Percentiles rank a stretch among this genome's conserved stretches.
Conservation (phyloP, 2,113 vertebrate species). For the Synodontis membranacea region DNA sequence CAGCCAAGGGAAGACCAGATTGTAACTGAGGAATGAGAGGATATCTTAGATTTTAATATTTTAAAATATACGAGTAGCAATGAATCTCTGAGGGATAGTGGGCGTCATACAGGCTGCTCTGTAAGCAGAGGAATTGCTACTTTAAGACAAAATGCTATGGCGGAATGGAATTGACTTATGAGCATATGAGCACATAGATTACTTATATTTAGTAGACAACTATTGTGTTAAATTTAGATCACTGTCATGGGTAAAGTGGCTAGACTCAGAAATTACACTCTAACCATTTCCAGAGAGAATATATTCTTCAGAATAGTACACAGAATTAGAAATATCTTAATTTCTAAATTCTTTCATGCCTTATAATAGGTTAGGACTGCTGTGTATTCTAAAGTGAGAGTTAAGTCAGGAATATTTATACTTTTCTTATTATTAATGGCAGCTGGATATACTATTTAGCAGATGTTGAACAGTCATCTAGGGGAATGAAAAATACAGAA, state of each 20-base stretch:
- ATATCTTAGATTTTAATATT: slow-evolving; percentile 56
- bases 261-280: not conserved
- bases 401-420: not conserved
- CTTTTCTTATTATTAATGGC: not conserved
- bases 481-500: slow-evolving; percentile 63
- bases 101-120: slow-evolving; percentile 28
- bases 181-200: not conserved
- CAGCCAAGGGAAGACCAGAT: slow-evolving; percentile 48
- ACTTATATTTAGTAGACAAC: not conserved
- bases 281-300: no score
- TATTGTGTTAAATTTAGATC: not conserved
- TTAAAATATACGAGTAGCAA: slow-evolving; percentile 46
- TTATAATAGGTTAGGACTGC: not conserved
- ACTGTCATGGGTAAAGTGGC: not conserved
- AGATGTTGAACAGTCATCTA: slow-evolving; percentile 61
- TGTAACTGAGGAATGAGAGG: slow-evolving; percentile 58
- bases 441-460: slow-evolving; percentile 51
- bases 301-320: not conserved
- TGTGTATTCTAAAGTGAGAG: not conserved
- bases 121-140: slow-evolving; percentile 30
- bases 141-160: slow-evolving; percentile 34
- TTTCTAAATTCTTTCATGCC: not conserved
- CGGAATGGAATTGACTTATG: not conserved
- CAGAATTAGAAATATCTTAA: not conserved
- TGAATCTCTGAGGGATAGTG: slow-evolving; percentile 52